Conservation (phyloP, 2,888 invertebrate species). For the Sericinus montela region DNA sequence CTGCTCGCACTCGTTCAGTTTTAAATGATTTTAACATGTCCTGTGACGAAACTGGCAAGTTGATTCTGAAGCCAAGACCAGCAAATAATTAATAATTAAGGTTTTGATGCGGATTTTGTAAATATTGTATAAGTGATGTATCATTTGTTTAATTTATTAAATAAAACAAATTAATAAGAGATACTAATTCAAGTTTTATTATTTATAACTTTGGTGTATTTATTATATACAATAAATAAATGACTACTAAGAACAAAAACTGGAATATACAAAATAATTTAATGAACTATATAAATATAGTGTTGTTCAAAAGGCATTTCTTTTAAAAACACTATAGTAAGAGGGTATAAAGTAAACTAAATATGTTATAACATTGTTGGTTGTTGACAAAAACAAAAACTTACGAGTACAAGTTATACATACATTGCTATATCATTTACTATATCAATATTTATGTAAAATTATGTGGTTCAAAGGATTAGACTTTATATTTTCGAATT, state of each 20-base stretch:
- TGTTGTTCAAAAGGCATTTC: too few species aligned
- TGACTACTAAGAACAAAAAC: constrained; percentile 53
- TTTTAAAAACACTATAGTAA: too few species aligned
- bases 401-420: not conserved
- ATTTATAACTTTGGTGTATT: constrained; percentile 77
- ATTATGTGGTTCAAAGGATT: constrained; percentile 15
- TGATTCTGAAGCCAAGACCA: constrained; percentile 94
- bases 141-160: constrained; percentile 27
- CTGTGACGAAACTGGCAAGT: constrained; percentile 97
- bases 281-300: constrained; percentile 30
- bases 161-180: constrained; percentile 51
- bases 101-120: constrained; percentile 31
- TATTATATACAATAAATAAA: constrained; percentile 75
- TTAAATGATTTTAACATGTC: constrained; percentile 98
- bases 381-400: not conserved
- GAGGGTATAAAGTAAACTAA: too few species aligned
- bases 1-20: constrained; percentile 92
- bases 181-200: constrained; percentile 69
- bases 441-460: not conserved
- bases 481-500: constrained; percentile 7
- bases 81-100: constrained; percentile 44
- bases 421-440: not conserved
- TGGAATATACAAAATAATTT: constrained; percentile 53
- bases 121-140: constrained; percentile 48
- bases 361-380: too few species aligned